Base-by-base conservation (phyloP, 2,113 vertebrate genomes). In the Todiramphus saurophagus region DNA sequence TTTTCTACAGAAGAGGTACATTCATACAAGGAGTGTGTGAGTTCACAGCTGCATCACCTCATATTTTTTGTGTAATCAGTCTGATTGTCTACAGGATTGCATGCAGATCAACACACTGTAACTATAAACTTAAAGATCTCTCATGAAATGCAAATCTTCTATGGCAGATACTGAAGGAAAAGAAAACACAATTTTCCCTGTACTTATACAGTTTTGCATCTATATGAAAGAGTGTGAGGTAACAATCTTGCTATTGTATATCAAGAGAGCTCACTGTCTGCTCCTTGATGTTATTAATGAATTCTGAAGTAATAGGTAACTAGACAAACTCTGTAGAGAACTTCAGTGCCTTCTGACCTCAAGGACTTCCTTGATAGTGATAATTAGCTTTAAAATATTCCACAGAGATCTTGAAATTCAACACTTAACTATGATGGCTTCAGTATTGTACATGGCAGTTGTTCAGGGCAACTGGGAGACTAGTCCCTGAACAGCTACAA, bases 361-460 rank as follows among this genome's bases (percentile, higher is more conserved):
- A 93, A 94, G 89, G 66, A 93, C 78, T 93, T 97, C 41, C 92
- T 95, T 95, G 72, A 83, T 79, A 72, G 88, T 44, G 95, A 96
- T 97, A 97, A 98, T 97, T 95, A 98, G 76, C 77, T 97, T 95
- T 94, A 97, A 97, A 96, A 96, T 96, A 97, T 89, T 95, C 91
- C 93, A 77, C 87, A 33, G 83, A 86, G 84, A 76, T 95, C 74
- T 37, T 67, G 75, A 95, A 59, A 96, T 93, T 72, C 82, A 92
- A 91, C 78, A 67, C 59, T 79, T 62, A 93, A 70, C 75, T 68
- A 33, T 30, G 86, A 96, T 50, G 55, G 68, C 69, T 97, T 97
- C 87, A 95, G 79, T 95, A 90, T 76, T 14, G 68, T 62, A 89
- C 70, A 84, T 46, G n/a, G 82, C 50, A 94, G 94, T 94, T 97